A percentile compares a stretch with the other conserved stretches of the same genome.
These are phyloP conservation scores for Chrysopa pallens DNA, from an alignment of 1,140 invertebrate species.

Conservation along the genomic window DNA sequence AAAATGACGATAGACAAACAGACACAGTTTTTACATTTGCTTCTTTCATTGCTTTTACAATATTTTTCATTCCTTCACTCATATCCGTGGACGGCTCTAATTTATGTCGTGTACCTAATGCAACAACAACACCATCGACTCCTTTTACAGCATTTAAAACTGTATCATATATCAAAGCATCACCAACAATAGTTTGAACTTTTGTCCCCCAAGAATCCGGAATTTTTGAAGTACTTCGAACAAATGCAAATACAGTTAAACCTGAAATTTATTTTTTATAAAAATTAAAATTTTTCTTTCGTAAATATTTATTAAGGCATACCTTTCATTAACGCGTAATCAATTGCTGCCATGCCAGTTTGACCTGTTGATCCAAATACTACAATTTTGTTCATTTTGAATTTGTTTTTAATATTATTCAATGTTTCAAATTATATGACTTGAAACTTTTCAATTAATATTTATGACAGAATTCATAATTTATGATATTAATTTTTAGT, in stretches of 20 bases:
- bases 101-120: conserved; percentile 58
- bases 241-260: conserved; percentile 45
- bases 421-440: too few species aligned
- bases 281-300: neutral
- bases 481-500: too few species aligned
- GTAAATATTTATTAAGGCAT: conserved; percentile 8
- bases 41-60: conserved; percentile 57
- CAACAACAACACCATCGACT: conserved; percentile 54
- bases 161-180: conserved; percentile 53
- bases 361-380: conserved; percentile 67
- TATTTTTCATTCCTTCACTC: conserved; percentile 62
- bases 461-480: too few species aligned
- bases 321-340: conserved; percentile 60
- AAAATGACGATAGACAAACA: conserved; percentile 64
- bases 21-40: conserved; percentile 45
- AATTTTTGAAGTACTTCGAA: conserved; percentile 48
- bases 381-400: conserved; percentile 50
- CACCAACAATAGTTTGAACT: conserved; percentile 49
- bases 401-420: conserved; percentile 6
- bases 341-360: conserved; percentile 54
- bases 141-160: conserved; percentile 47
- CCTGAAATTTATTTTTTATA: conserved; percentile 23
- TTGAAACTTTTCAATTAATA: too few species aligned
- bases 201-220: conserved; percentile 43
- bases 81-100: conserved; percentile 59